Percentiles rank a stretch among this genome's conserved stretches.
phyloP scores from a whole-genome alignment of 2,797 vertebrate genomes.

The Peromyscus eremicus region DNA sequence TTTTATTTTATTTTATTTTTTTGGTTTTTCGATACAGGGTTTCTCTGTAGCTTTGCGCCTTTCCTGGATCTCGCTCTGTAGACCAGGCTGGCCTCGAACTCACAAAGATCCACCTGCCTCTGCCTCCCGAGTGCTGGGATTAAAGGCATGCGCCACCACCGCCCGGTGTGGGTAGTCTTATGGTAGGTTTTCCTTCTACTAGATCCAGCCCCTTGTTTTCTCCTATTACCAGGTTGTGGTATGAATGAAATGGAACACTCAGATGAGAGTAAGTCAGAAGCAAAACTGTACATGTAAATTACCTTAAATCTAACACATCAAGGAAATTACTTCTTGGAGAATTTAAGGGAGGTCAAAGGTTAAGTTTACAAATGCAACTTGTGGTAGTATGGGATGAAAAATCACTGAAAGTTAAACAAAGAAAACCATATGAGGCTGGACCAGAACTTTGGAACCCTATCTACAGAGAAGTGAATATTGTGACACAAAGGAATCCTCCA shows the following conservation, averaged over 20 bases:
- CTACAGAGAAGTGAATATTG: background rate
- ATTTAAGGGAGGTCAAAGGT: constrained; percentile 49
- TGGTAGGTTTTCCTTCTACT: constrained; percentile 15
- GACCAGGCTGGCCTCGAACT: too few relatives aligned
- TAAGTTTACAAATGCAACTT: constrained; percentile 57
- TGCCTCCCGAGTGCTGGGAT: too few relatives aligned
- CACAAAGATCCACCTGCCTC: too few relatives aligned
- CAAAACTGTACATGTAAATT: constrained; percentile 5
- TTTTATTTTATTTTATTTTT: too few relatives aligned
- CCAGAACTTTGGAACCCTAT: background rate
- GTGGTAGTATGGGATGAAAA: background rate
- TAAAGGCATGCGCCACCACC: too few relatives aligned
- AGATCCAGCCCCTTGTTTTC: constrained; percentile 7
- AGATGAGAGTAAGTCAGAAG: background rate
- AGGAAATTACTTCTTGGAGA: constrained; percentile 67
- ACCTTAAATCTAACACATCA: constrained; percentile 41
- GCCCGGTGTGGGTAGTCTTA: background rate
- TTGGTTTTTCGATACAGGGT: too few relatives aligned
- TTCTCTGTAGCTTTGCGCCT: too few relatives aligned
- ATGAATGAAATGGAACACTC: background rate
- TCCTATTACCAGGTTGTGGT: background rate
- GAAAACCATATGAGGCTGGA: constrained; percentile 27
- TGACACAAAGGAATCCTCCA: background rate
- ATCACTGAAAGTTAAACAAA: constrained; percentile 54
- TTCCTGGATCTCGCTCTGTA: too few relatives aligned